phyloP scores from a whole-genome alignment of 2,888 invertebrate species.

The Leucophora obtusa region DNA sequence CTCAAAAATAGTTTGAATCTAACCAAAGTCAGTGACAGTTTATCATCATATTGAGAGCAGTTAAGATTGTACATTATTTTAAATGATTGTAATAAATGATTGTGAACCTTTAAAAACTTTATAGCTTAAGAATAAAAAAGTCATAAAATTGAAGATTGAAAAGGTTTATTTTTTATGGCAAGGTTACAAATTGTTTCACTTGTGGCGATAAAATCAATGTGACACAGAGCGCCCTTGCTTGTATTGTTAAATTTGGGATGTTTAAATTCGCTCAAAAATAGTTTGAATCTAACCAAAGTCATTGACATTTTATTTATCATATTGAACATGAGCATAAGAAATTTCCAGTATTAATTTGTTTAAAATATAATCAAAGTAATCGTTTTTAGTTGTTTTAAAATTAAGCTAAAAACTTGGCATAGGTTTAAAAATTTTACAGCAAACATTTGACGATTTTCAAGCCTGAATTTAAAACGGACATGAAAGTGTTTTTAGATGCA shows the following conservation, averaged over 20 bases:
- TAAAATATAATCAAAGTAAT: conserved; percentile 58
- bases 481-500: conserved; percentile 57
- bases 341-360: too few relatives aligned
- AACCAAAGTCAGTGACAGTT: conserved; percentile 72
- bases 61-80: too few relatives aligned
- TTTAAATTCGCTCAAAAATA: too few relatives aligned
- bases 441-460: conserved; percentile 69
- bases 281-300: too few relatives aligned
- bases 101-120: neutral
- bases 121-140: neutral
- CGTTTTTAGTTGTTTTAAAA: conserved; percentile 26
- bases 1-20: conserved; percentile 74
- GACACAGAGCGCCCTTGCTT: conserved; percentile 64
- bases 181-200: conserved; percentile 55
- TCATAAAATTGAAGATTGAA: conserved; percentile 13
- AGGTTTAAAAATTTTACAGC: conserved; percentile 54
- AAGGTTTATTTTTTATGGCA: conserved; percentile 48
- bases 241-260: too few relatives aligned
- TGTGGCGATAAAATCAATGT: conserved; percentile 45
- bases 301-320: too few relatives aligned
- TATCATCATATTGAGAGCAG: conserved; percentile 71
- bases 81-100: too few relatives aligned
- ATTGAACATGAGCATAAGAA: too few relatives aligned
- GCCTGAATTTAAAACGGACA: conserved; percentile 48
- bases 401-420: conserved; percentile 59